Percentiles rank a stretch among this genome's conserved stretches.
Conservation (phyloP, 1,140 invertebrate genomes). For the Hylaeus anthracinus region DNA sequence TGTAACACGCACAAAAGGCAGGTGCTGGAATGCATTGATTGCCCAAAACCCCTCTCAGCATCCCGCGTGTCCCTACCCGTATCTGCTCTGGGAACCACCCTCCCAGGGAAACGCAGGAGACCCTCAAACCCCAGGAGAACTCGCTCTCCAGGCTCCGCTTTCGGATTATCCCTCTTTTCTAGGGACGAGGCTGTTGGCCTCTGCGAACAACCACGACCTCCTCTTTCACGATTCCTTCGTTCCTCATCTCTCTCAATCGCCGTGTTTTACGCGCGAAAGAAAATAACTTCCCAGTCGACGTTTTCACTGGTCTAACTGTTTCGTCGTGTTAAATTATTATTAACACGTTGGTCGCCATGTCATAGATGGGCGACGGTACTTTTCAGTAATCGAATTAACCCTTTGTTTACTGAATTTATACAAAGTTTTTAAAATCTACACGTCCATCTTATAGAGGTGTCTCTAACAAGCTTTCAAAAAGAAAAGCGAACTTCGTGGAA, state of each 20-base stretch:
- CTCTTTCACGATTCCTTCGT: neutral
- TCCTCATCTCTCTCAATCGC: neutral
- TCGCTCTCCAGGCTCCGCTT: neutral
- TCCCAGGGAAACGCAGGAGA: constrained; percentile 22
- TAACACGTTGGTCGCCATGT: too few relatives aligned
- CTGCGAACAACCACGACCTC: neutral
- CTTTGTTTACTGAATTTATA: too few relatives aligned
- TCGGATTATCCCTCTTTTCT: constrained; percentile 26
- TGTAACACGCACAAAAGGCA: constrained; percentile 65
- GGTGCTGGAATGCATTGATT: constrained; percentile 75
- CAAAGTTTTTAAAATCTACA: too few relatives aligned
- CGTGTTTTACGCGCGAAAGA: neutral
- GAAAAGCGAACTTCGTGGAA: too few relatives aligned
- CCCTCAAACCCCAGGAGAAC: constrained; percentile 13
- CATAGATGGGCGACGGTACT: too few relatives aligned
- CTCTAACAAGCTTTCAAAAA: too few relatives aligned
- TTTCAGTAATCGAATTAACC: too few relatives aligned
- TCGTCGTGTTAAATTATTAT: too few relatives aligned
- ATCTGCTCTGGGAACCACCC: constrained; percentile 44
- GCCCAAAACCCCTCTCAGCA: constrained; percentile 27
- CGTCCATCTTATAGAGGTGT: too few relatives aligned
- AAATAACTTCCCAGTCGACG: too few relatives aligned
- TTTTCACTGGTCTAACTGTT: too few relatives aligned
- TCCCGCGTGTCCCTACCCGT: constrained; percentile 17
- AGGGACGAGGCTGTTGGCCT: neutral